Percentiles rank a stretch among this genome's conserved stretches.
These are phyloP conservation scores for Calonectris borealis DNA, from an alignment of 2,113 vertebrate genomes.

Conservation along the genomic window DNA sequence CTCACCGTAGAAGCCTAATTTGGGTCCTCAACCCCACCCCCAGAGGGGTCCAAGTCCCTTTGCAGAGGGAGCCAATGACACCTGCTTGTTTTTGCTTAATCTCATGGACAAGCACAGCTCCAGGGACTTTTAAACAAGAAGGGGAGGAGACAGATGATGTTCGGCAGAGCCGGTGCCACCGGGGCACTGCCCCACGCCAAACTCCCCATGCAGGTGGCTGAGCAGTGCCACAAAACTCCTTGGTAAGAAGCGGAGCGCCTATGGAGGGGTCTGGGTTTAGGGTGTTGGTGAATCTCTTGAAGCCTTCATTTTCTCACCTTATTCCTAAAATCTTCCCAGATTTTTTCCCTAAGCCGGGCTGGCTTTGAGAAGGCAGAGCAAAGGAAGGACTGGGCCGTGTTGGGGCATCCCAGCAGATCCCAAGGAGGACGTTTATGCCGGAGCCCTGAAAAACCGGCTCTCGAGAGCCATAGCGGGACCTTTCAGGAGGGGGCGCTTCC, in stretches of 20 bases:
- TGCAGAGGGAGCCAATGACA: neutral
- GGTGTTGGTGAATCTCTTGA: neutral
- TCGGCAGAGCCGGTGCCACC: neutral
- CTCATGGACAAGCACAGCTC: neutral
- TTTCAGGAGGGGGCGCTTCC: neutral
- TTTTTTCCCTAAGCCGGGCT: neutral
- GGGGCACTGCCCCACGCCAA: neutral
- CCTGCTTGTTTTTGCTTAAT: neutral
- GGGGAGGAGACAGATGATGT: neutral
- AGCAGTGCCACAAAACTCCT: neutral
- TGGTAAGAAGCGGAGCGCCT: neutral
- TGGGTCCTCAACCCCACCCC: neutral
- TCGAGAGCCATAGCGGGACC: neutral
- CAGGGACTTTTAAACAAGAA: neutral
- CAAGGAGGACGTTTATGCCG: rapidly evolving
- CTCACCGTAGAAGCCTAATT: neutral
- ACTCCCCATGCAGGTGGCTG: neutral
- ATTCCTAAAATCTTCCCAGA: neutral
- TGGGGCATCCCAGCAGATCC: neutral
- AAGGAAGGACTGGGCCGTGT: rapidly evolving
- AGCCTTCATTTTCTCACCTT: neutral
- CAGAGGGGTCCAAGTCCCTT: neutral
- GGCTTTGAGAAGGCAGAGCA: neutral
- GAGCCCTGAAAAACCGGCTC: neutral
- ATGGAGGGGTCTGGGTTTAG: neutral